Conservation (phyloP, 2,113 vertebrate genomes). For the Mus pahari region DNA sequence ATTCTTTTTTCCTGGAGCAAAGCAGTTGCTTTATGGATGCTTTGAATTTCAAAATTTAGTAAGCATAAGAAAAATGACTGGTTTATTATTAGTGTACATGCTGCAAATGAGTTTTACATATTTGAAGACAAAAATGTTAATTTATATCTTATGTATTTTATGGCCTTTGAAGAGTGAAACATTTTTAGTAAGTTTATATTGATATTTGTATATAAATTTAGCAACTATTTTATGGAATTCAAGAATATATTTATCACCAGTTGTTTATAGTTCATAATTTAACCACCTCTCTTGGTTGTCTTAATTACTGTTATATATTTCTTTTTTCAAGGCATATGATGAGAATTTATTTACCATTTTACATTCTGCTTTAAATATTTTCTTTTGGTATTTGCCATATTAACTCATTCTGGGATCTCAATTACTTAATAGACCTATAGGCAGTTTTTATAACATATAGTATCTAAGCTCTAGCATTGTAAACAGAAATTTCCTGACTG, state of each 20-base stretch:
- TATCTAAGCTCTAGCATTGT: not conserved
- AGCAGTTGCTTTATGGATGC: not conserved
- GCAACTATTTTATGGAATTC: not conserved
- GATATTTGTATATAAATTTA: not conserved
- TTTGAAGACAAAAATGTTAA: not conserved
- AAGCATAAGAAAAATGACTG: not conserved
- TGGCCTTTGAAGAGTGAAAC: not conserved
- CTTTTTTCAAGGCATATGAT: not conserved
- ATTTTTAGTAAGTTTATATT: not conserved
- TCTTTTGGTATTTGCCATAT: not conserved
- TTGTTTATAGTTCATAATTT: constrained; percentile 1
- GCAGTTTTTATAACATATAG: not conserved
- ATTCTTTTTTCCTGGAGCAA: not conserved
- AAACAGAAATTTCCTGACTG: not conserved
- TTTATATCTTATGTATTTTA: not conserved
- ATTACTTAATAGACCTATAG: not conserved
- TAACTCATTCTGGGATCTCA: not conserved
- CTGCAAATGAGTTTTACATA: constrained; percentile 19
- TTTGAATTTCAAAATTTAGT: constrained; percentile 39
- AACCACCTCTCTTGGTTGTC: not conserved
- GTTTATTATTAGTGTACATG: not conserved
- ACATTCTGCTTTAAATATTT: not conserved
- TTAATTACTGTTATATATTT: constrained; percentile 1
- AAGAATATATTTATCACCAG: not conserved
- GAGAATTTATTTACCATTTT: not conserved